phyloP scores from a whole-genome alignment of 2,113 vertebrate species.

The Petroica traversi region DNA sequence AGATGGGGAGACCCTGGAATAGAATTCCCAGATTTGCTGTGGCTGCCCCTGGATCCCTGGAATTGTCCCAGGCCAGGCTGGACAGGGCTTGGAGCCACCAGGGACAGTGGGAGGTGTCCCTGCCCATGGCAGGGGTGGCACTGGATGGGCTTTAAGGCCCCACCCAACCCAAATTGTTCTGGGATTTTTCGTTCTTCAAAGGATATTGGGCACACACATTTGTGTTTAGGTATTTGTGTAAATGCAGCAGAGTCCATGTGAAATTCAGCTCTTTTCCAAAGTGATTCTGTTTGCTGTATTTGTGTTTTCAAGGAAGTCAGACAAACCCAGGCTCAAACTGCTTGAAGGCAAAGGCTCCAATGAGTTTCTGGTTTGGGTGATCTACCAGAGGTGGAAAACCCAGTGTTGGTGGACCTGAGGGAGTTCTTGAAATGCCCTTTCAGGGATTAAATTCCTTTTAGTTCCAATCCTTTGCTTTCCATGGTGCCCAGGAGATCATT shows the following conservation, averaged over 20 bases:
- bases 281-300: not conserved
- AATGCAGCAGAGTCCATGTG: accelerated
- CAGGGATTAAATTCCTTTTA: not conserved
- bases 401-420: not conserved
- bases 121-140: not conserved
- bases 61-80: not conserved
- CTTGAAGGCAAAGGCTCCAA: not conserved
- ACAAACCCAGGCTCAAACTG: not conserved
- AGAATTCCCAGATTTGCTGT: not conserved
- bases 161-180: no score
- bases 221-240: not conserved
- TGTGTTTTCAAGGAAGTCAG: not conserved
- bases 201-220: not conserved
- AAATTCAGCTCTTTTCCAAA: not conserved
- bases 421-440: not conserved
- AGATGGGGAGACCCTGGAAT: accelerated
- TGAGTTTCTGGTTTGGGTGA: not conserved
- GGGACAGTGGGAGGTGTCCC: not conserved
- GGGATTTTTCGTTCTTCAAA: not conserved
- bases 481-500: not conserved
- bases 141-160: not conserved
- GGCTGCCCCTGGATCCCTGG: not conserved
- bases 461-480: not conserved
- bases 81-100: accelerated
- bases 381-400: no score